Evolutionary conservation across 1,140 invertebrate genomes (phyloP).

Genomic region (Euura lappo): DNA sequence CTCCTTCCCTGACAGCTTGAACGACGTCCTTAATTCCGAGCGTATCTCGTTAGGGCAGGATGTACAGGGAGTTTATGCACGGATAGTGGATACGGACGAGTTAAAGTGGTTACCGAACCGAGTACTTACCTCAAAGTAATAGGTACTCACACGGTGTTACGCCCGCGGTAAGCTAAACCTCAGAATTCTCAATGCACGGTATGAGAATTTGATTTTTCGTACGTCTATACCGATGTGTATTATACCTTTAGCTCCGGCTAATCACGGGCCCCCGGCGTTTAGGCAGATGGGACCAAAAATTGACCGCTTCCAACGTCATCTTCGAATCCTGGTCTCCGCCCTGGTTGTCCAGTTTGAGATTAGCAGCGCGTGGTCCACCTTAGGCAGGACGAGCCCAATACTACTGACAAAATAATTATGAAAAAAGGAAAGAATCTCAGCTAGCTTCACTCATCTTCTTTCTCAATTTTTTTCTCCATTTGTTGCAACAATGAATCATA

Average conservation of each 20-base stretch:
- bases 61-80: neutral
- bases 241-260: slow-evolving; percentile 16
- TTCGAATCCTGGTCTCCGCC: neutral
- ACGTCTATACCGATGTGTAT: neutral
- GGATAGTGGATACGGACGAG: neutral
- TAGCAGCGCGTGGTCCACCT: no score
- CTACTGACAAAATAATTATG: no score
- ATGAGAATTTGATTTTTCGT: neutral
- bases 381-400: no score
- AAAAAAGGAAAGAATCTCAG: no score
- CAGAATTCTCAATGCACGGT: neutral
- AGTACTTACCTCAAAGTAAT: neutral
- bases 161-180: neutral
- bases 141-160: neutral
- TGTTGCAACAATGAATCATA: no score
- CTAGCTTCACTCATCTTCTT: no score
- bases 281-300: slow-evolving; percentile 51
- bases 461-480: no score
- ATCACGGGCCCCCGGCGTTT: slow-evolving; percentile 41
- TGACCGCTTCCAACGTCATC: slow-evolving; percentile 26
- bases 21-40: no score
- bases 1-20: no score
- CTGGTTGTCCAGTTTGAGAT: neutral
- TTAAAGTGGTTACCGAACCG: neutral
- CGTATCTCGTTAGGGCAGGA: neutral